Evolutionary conservation across 2,888 invertebrate species (phyloP).

Genomic region (Eremobia ochroleuca): DNA sequence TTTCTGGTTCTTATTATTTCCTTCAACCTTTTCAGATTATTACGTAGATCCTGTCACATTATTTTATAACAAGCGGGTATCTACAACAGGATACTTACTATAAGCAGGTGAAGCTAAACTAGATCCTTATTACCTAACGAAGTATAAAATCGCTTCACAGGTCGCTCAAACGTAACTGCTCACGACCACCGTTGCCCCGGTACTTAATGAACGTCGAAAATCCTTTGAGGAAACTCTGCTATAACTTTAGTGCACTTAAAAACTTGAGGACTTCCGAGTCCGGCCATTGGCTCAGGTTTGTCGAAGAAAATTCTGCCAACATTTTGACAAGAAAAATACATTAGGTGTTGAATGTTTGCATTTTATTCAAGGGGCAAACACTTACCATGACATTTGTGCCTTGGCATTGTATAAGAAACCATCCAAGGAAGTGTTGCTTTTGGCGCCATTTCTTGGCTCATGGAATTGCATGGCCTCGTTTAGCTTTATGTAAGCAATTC

Average conservation of each 20-base stretch:
- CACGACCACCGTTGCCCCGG: constrained; percentile 51
- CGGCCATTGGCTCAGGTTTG: constrained; percentile 38
- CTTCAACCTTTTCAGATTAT: background rate
- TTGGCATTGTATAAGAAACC: constrained; percentile 64
- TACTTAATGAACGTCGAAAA: constrained; percentile 63
- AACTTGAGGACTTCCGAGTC: constrained; percentile 53
- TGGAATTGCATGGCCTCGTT: constrained; percentile 51
- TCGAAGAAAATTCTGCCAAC: constrained; percentile 26
- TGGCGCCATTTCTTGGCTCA: constrained; percentile 47
- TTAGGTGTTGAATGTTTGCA: constrained; percentile 42
- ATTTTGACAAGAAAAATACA: constrained; percentile 51
- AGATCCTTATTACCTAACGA: constrained; percentile 29
- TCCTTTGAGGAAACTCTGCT: constrained; percentile 57
- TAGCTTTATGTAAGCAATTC: constrained; percentile 47
- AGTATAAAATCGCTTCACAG: constrained; percentile 54
- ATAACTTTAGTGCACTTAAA: constrained; percentile 67
- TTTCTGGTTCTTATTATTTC: constrained; percentile 24
- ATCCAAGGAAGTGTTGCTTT: constrained; percentile 44
- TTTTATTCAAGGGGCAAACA: constrained; percentile 41
- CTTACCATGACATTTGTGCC: constrained; percentile 44
- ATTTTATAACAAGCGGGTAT: background rate
- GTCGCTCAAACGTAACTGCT: constrained; percentile 53
- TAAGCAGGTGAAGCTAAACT: background rate
- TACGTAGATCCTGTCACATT: background rate
- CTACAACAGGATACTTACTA: background rate